Evolutionary conservation across 2,113 vertebrate species (phyloP).

Genomic region (Sylvietta virens): DNA sequence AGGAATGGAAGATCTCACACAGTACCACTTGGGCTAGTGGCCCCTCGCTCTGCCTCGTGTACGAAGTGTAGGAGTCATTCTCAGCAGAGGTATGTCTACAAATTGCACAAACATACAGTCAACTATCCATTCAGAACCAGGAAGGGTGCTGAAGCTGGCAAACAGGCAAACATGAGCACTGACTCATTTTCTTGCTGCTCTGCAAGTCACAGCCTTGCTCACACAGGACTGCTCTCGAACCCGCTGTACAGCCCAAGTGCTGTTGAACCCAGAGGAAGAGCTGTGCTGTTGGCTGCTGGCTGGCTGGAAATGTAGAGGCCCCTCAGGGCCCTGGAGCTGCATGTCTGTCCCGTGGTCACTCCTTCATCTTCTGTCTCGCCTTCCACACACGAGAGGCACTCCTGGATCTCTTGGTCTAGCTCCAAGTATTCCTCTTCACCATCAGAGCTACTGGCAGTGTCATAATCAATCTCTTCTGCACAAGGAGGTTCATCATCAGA

Average conservation of each 20-base stretch:
- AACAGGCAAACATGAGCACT: neutral
- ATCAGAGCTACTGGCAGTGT: conserved; percentile 62
- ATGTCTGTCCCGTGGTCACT: neutral
- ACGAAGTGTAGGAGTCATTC: neutral
- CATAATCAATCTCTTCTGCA: conserved; percentile 84
- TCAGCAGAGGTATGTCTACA: neutral
- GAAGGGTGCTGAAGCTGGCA: neutral
- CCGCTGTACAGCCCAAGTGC: neutral
- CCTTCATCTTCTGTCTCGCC: neutral
- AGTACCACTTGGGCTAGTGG: neutral
- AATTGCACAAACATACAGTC: neutral
- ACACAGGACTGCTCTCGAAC: neutral
- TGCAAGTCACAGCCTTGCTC: neutral
- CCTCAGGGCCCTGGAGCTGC: neutral
- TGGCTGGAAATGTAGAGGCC: neutral
- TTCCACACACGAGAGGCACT: neutral
- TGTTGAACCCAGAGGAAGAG: neutral
- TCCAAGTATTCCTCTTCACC: conserved; percentile 42
- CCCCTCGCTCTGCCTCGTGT: neutral
- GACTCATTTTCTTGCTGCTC: neutral
- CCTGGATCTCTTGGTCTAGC: conserved; percentile 66
- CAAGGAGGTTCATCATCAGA: conserved; percentile 87
- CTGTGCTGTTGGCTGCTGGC: neutral
- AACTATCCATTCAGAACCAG: neutral
- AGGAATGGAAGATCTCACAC: neutral